Evolutionary conservation across 2,797 vertebrate species (phyloP), one percentile per base, ranked within the genome.

Genomic region (Selene dorsalis): DNA sequence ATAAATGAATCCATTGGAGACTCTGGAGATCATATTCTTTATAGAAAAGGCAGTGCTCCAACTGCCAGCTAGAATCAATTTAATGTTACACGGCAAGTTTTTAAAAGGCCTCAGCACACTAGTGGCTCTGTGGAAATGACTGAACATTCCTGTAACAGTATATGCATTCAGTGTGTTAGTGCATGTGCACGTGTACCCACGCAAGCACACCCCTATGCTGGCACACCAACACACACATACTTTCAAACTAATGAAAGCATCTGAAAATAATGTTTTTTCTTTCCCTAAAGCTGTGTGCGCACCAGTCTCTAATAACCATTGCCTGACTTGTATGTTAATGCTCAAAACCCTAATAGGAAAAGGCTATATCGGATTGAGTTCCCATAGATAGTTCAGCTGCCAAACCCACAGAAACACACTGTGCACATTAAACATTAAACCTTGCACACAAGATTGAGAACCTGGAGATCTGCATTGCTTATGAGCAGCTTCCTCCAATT

Each of bases 361-460:
- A 66, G 18, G 55, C 41, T 67, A 69, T 26, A 62, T 66, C n/a
- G 7, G 41, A 50, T 61, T 71, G 65, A 35, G 68, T 83, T 91
- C 32, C 75, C 47, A 80, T 28, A 38, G 78, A 81, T 56, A 63
- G 22, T 18, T 73, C 50, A 53, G 67, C 65, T 79, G 81, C 83
- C 86, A 89, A 90, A 89, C 45, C 66, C 80, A 82, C 73, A 80
- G 72, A 81, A 77, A 75, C 74, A 79, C 52, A 52, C 39, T 79
- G 69, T 52, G 24, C 66, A 81, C 53, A 82, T 87, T 83, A 86
- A 72, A 64, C 28, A 67, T 78, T 72, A 84, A 69, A 64, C 70
- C 76, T 78, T 72, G 61, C 47, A 82, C 63, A 67, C 13, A 4
- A 84, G 67, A 82, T 38, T 52, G 72, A 72, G 41, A 69, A 50